Conservation (phyloP, 2,113 vertebrate species). For the Telmatochromis sp. region DNA sequence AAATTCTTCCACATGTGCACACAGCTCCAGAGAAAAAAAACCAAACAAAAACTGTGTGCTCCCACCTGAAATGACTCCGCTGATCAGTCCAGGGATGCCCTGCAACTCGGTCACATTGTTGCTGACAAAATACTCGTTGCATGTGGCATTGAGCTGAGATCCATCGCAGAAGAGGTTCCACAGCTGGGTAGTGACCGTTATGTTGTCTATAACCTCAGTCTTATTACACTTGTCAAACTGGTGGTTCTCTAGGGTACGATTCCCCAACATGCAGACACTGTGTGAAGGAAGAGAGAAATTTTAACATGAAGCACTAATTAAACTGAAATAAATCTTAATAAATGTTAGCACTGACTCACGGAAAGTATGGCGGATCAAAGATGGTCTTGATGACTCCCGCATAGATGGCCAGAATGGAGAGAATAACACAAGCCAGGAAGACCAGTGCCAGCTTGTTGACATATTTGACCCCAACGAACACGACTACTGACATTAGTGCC, state of each 20-base stretch:
- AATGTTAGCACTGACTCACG: slow-evolving; percentile 70
- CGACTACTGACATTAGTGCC: slow-evolving; percentile 83
- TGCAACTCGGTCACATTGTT: slow-evolving; percentile 85
- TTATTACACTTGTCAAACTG: slow-evolving; percentile 81
- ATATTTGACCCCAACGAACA: slow-evolving; percentile 94
- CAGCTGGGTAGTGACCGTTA: slow-evolving; percentile 72
- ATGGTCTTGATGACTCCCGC: slow-evolving; percentile 92
- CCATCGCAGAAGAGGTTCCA: slow-evolving; percentile 83
- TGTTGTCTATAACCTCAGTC: slow-evolving; percentile 58
- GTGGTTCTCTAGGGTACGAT: slow-evolving; percentile 81
- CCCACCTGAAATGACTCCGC: slow-evolving; percentile 74
- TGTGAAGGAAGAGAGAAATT: neutral
- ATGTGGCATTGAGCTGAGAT: slow-evolving; percentile 68
- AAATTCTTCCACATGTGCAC: neutral
- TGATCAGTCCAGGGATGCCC: slow-evolving; percentile 88
- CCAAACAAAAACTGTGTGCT: fast-evolving
- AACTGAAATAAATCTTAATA: neutral
- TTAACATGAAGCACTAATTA: neutral
- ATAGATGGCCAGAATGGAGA: slow-evolving; percentile 92
- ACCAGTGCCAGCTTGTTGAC: slow-evolving; percentile 94
- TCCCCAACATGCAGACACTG: slow-evolving; percentile 90
- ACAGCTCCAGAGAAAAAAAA: neutral
- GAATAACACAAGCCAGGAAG: slow-evolving; percentile 90
- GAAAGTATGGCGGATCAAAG: slow-evolving; percentile 84
- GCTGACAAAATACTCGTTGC: slow-evolving; percentile 78